Base-by-base conservation (phyloP, 2,797 vertebrate genomes). In the Cuculus canorus region DNA sequence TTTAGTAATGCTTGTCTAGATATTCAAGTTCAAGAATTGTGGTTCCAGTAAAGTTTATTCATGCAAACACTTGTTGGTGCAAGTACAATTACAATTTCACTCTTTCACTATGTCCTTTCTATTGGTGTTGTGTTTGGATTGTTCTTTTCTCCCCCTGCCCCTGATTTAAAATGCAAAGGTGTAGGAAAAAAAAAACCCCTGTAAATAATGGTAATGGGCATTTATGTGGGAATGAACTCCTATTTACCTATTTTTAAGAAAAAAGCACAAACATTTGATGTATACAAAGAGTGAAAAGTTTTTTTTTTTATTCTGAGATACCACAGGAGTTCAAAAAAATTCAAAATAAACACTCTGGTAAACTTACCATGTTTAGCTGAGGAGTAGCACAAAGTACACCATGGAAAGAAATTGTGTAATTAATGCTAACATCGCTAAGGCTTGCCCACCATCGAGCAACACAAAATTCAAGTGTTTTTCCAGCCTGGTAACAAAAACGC, bases 371-470 rank as follows among this genome's bases (percentile, higher is more conserved):
- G 93, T 99, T 99, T 90, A 99, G 94, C 16, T 99, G 99, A 78
- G 98, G 98, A 39, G 99, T 98, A 75, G 98, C 98, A 78, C 98
- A 98, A 82, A 96, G 96, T 63, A 99, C 98, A 17, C 99, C 99
- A 52, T 99, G 99, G 96, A 99, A 99, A 10, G 98, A 99, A 97
- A 99, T 96, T 28, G 97, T 98, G 96, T 99, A 99, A 94, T 99
- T 99, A 90, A 99, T 98, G 13, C 98, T 98, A 92, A 99, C 99
- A 13, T 99, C 99, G 6, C 99, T 99, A 61, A 99, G 98, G 97
- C 99, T 99, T 54, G 99, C 99, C 99, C 99, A 99, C 99, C 99
- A 99, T 21, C 99, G 99, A 28, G 99, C 99, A 83, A 99, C 98
- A 84, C 99, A 99, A 69, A 99, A 98, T 97, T 99, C 99, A 69